A percentile compares a stretch with the other conserved stretches of the same genome.
Conservation (phyloP, 2,797 vertebrate genomes). For the Cyprinodon diabolis region DNA sequence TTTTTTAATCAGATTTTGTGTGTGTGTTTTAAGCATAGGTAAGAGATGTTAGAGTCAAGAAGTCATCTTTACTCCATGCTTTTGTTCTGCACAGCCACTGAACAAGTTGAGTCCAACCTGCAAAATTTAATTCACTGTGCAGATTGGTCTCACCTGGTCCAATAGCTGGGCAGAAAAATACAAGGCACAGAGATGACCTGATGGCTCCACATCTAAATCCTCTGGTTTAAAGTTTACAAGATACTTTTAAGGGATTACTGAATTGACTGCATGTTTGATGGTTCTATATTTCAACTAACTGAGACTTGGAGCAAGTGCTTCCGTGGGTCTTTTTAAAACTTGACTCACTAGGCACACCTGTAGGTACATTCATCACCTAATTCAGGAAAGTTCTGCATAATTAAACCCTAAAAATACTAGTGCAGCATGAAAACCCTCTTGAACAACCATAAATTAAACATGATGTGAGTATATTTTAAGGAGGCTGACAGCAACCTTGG, state of each 20-base stretch:
- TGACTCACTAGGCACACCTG: conserved; percentile 57
- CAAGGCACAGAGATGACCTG: too few relatives aligned
- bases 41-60: too few relatives aligned
- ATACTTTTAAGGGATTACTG: conserved; percentile 15
- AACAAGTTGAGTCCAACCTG: too few relatives aligned
- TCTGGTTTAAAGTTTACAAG: too few relatives aligned
- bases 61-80: too few relatives aligned
- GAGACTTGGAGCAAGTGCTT: conserved; percentile 10
- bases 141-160: too few relatives aligned
- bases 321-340: conserved; percentile 36
- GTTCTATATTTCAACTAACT: conserved; percentile 16
- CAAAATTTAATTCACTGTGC: too few relatives aligned
- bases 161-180: too few relatives aligned
- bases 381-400: conserved; percentile 71
- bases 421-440: conserved; percentile 60
- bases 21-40: too few relatives aligned
- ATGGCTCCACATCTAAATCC: too few relatives aligned
- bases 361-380: conserved; percentile 68
- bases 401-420: conserved; percentile 70
- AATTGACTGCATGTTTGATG: conserved; percentile 31
- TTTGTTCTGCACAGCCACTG: too few relatives aligned
- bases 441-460: conserved; percentile 76
- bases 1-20: too few relatives aligned
- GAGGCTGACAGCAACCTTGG: conserved; percentile 68
- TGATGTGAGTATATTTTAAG: conserved; percentile 66